Base-by-base conservation (phyloP, 1,140 invertebrate species). In the Ctenoplectra terminalis region DNA sequence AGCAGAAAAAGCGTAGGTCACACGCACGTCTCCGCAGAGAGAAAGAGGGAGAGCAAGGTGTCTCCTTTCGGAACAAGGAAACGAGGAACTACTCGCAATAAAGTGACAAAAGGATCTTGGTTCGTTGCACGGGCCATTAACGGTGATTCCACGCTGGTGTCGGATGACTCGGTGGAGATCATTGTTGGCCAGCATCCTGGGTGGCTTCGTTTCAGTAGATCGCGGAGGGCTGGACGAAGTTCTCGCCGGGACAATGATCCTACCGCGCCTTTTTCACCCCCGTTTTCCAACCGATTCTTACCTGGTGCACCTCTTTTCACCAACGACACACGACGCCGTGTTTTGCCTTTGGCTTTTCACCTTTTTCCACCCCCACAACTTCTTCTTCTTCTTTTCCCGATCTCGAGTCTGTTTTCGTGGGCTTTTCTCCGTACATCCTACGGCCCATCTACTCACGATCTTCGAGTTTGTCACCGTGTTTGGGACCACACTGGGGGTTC, bases 151-250 rank as follows among this genome's bases (percentile, higher is more conserved):
- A 54, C 46, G 61, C 48, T 48, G 40, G 70, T 76, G 58, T 48
- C n/a, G 48, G 31, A 80, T 85, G 56, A 85, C 83, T 81, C 56
- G 29, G 64, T 63, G 52, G 34, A 66, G 82, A 86, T 86, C 74
- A 86, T 86, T 75, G 78, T 86, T 81, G 70, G 56, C 58, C 54
- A 71, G 46, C 77, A 81, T 75, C 82, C 50, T 86, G 84, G 84
- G 84, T 86, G 84, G 84, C 34, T 74, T 58, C 31, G 70, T 84
- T 83, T 50, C 64, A 40, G 43, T 26, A 31, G 46, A 37, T 50
- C 46, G 54, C 56, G 40, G 54, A 84, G 84, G 58, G 40, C 76
- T 46, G 43, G 54, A 15, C 50, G 31, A 60, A 69, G 50, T 85
- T 84, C 76, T 71, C 50, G 50, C 50, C 54, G 11, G 29, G 43